These are phyloP conservation scores for Talpa occidentalis DNA, from an alignment of 2,113 vertebrate genomes.

Conservation along the genomic window DNA sequence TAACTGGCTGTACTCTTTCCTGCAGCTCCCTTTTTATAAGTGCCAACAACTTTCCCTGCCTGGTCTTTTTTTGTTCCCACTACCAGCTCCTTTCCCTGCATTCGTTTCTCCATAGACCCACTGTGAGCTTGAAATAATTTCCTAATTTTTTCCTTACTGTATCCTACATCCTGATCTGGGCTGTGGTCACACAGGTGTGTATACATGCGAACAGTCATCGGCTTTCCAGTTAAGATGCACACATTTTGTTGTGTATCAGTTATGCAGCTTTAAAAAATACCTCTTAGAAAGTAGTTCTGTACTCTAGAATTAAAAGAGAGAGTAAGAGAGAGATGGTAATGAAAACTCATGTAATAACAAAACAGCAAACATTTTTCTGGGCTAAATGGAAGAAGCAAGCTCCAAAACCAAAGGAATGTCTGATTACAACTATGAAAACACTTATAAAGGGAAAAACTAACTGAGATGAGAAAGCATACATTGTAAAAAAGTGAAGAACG, in stretches of 20 bases:
- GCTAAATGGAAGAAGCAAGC: conserved; percentile 18
- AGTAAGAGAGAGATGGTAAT: neutral
- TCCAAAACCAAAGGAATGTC: neutral
- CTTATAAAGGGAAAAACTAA: neutral
- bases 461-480: no score
- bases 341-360: neutral
- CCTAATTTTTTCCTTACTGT: neutral
- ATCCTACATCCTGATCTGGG: neutral
- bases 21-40: neutral
- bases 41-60: neutral
- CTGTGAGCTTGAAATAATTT: neutral
- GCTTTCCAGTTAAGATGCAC: neutral
- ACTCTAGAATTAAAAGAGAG: neutral
- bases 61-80: neutral
- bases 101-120: neutral
- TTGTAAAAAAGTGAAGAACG: no score
- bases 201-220: neutral
- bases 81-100: neutral
- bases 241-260: neutral
- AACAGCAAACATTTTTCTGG: neutral
- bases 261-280: neutral
- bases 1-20: neutral
- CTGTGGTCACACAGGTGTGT: neutral
- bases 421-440: neutral
- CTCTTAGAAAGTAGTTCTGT: neutral